Conservation (phyloP, 1,140 invertebrate genomes). For the Caenorhabditis latens region DNA sequence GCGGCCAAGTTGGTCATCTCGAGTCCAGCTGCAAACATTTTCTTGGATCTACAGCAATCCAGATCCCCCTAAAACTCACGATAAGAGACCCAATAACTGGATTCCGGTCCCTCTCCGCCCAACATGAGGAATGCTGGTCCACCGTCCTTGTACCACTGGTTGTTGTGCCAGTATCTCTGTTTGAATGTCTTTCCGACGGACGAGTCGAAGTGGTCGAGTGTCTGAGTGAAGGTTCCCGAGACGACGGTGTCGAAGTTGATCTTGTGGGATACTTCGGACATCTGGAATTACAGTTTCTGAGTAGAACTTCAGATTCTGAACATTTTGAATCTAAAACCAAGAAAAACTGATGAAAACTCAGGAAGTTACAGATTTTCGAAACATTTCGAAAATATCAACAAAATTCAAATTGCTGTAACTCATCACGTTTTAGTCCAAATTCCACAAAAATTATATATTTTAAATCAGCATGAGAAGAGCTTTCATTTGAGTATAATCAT, state of each 20-base stretch:
- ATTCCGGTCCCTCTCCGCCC: slow-evolving; percentile 65
- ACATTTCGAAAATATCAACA: no score
- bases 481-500: no score
- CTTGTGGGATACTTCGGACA: neutral
- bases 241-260: slow-evolving; percentile 38
- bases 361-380: no score
- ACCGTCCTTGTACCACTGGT: slow-evolving; percentile 61
- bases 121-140: slow-evolving; percentile 67
- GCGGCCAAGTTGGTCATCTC: slow-evolving; percentile 61
- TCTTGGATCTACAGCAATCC: neutral
- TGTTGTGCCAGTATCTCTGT: slow-evolving; percentile 63
- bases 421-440: no score
- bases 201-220: slow-evolving; percentile 63
- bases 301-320: neutral
- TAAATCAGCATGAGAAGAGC: no score
- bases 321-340: neutral
- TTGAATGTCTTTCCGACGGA: slow-evolving; percentile 56
- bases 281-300: neutral
- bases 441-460: no score
- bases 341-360: neutral
- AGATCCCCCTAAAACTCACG: neutral
- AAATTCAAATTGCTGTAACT: no score
- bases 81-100: slow-evolving; percentile 55
- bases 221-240: slow-evolving; percentile 53
- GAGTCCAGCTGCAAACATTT: slow-evolving; percentile 6